Base-by-base conservation (phyloP, 2,888 invertebrate genomes). In the Ophion slaviceki region DNA sequence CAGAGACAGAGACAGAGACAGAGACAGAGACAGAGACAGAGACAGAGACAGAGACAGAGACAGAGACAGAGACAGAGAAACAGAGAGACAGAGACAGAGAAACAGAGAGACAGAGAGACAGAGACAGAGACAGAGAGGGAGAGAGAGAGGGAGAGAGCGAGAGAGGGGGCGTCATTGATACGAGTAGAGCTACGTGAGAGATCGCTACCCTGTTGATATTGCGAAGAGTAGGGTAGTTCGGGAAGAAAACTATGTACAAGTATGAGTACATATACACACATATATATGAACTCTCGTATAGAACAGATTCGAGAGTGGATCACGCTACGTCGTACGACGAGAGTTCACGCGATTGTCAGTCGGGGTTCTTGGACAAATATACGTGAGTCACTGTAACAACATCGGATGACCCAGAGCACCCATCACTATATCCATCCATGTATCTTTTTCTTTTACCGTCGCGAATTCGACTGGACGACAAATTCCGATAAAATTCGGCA, bases 381-480 rank as follows among this genome's bases (percentile, higher is more conserved):
- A 79, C 66, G 91, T 92, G 93, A 93, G 92, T 93, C 93, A 93
- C 91, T 92, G 89, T 88, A 90, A 92, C 92, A 93, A 93, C 92
- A 92, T 45, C 32, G 83, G 81, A 53, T 82, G 67, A 82, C 59
- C 61, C 86, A 53, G 71, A 79, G 74, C 40, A 40, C 59, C 84
- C 82, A 84, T 86, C 84, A 87, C 88, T 80, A 82, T 88, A 53
- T 14, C 53, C 53, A 17, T 17, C 53, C 53, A 84, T 68, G 36
- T 62, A 75, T 45, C 64, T 75, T 79, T 53, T 79, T 78, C 47
- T 71, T 79, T 75, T 80, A 45, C n/a, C 71, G 66, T 81, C 75
- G 67, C 53, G 57, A n/a, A 47, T 24, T 76, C 64, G 74, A 59
- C 59, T 32, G 40, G 28, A 77, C 64, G 28, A 28, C 14, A 75